Conservation (phyloP, 2,797 vertebrate species). For the Manis pentadactyla region DNA sequence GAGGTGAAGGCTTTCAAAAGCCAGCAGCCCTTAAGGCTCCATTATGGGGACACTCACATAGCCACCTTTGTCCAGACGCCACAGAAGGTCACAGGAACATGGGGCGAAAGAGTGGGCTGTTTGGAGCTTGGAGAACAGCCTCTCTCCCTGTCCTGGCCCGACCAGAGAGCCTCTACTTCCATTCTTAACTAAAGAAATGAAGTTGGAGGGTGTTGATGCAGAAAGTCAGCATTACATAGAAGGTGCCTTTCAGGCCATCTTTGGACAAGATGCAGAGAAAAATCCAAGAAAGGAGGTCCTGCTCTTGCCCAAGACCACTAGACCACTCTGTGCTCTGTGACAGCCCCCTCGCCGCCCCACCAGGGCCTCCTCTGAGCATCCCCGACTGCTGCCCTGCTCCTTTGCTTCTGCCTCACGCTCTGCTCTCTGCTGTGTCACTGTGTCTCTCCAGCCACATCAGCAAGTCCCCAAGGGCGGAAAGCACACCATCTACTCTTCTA, state of each 20-base stretch:
- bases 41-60: constrained; percentile 62
- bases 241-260: not conserved
- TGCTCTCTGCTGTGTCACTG: too few relatives aligned
- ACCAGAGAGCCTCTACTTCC: not conserved
- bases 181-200: not conserved
- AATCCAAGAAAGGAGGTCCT: not conserved
- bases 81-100: constrained; percentile 58
- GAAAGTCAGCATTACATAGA: not conserved
- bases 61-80: constrained; percentile 51
- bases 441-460: not conserved
- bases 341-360: too few relatives aligned
- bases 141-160: not conserved
- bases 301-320: not conserved
- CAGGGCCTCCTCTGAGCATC: not conserved
- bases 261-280: not conserved
- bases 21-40: constrained; percentile 55
- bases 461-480: not conserved
- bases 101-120: constrained; percentile 35
- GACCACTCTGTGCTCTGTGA: not conserved
- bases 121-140: not conserved
- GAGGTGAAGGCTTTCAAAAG: constrained; percentile 74
- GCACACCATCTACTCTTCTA: not conserved
- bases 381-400: too few relatives aligned
- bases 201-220: not conserved
- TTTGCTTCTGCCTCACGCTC: not conserved